These are phyloP conservation scores for Acipenser oxyrinchus DNA, from an alignment of 2,797 vertebrate genomes.

Conservation along the genomic window DNA sequence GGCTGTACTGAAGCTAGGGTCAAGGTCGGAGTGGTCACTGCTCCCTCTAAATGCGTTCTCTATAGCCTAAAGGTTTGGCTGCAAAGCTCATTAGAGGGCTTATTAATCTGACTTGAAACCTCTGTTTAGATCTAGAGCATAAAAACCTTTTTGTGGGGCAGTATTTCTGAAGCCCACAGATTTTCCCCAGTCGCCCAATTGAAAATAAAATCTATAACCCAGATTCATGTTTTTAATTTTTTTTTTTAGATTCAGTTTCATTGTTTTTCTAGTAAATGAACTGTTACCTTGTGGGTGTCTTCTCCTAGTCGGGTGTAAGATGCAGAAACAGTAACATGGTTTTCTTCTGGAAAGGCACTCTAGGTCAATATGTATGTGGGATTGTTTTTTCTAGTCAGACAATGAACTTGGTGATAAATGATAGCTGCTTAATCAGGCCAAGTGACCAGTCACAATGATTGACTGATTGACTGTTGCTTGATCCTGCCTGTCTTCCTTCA, in stretches of 20 bases:
- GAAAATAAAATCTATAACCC: background rate
- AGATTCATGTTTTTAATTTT: background rate
- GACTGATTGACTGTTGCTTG: conserved; percentile 24
- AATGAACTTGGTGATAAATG: too few relatives aligned
- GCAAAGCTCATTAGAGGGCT: conserved; percentile 19
- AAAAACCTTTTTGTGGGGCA: background rate
- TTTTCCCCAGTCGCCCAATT: too few relatives aligned
- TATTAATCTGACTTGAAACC: conserved; percentile 19
- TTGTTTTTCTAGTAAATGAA: conserved; percentile 8
- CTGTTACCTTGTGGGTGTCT: conserved; percentile 15
- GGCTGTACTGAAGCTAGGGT: conserved; percentile 27
- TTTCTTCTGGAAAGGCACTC: conserved; percentile 31
- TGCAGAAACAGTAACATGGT: conserved; percentile 36
- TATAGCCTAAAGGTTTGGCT: conserved; percentile 24
- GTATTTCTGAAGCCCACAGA: background rate
- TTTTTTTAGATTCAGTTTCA: background rate
- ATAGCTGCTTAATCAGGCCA: conserved; percentile 25
- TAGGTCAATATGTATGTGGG: conserved; percentile 30
- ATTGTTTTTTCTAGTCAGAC: too few relatives aligned
- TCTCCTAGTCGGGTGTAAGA: conserved; percentile 22
- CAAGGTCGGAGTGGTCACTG: conserved; percentile 33
- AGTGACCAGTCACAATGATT: conserved; percentile 17
- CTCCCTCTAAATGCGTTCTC: conserved; percentile 27
- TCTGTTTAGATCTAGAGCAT: conserved; percentile 8
- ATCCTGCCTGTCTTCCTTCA: conserved; percentile 18